A percentile compares a stretch with the other conserved stretches of the same genome.
These are phyloP conservation scores for Girardia tigrina DNA, from an alignment of 2,888 invertebrate species.

Conservation along the genomic window DNA sequence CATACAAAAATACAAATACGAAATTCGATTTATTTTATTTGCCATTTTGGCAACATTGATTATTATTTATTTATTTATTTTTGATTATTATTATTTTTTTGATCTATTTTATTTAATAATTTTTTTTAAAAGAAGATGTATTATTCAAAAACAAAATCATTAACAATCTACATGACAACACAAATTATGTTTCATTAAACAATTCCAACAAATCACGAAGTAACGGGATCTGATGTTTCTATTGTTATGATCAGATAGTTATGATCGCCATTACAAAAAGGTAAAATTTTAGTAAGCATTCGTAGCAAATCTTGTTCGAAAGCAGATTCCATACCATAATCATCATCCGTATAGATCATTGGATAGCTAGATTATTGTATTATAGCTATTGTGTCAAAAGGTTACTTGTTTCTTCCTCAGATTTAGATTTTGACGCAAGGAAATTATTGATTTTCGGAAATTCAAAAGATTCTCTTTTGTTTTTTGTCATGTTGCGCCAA, in stretches of 20 bases:
- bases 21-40: no score
- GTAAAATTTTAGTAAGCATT: background rate
- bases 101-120: no score
- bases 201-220: conserved; percentile 4
- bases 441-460: background rate
- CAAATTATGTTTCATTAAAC: no score
- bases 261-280: conserved; percentile 9
- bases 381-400: background rate
- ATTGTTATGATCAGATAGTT: background rate
- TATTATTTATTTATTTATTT: no score
- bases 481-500: background rate
- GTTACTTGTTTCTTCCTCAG: background rate
- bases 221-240: conserved; percentile 1
- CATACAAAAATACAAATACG: no score
- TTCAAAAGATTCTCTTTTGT: background rate
- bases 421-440: background rate
- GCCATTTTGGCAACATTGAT: no score
- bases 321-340: background rate
- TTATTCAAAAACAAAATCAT: no score
- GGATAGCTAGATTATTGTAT: background rate
- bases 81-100: no score
- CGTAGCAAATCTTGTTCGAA: background rate
- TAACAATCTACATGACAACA: no score
- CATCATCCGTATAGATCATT: background rate
- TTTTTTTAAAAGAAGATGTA: no score